These are phyloP conservation scores for Perizoma flavofasciatum DNA, from an alignment of 2,888 invertebrate genomes.

Conservation along the genomic window DNA sequence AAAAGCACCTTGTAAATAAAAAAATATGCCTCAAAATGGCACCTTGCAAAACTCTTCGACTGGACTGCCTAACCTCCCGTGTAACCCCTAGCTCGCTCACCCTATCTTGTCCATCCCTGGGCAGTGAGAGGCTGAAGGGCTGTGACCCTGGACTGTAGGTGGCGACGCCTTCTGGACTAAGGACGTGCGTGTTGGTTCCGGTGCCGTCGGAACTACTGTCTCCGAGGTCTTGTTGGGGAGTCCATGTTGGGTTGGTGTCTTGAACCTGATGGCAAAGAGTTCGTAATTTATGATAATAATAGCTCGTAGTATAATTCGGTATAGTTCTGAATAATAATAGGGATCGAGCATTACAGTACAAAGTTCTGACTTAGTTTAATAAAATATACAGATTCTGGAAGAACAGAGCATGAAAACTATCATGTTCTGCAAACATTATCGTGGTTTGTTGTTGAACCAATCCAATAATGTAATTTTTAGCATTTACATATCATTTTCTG, in stretches of 20 bases:
- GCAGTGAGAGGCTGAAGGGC: slow-evolving; percentile 90
- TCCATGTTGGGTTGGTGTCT: slow-evolving; percentile 83
- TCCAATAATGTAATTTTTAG: background rate
- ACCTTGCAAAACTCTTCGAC: slow-evolving; percentile 19
- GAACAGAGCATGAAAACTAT: too few species aligned
- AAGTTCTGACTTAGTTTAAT: too few species aligned
- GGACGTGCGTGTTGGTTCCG: slow-evolving; percentile 43
- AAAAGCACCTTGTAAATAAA: slow-evolving; percentile 2
- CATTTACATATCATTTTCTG: too few species aligned
- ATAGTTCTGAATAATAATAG: too few species aligned
- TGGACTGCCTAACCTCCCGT: slow-evolving; percentile 65
- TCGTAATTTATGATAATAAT: background rate
- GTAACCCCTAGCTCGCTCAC: slow-evolving; percentile 55
- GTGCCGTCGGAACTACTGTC: slow-evolving; percentile 84
- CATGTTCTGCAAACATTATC: too few species aligned
- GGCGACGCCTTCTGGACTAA: slow-evolving; percentile 45
- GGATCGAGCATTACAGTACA: too few species aligned
- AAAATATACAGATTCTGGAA: too few species aligned
- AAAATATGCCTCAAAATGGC: slow-evolving; percentile 6
- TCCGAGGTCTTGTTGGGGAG: slow-evolving; percentile 93
- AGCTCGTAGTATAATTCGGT: background rate
- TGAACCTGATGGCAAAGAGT: slow-evolving; percentile 33
- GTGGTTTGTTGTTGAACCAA: background rate
- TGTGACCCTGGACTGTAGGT: slow-evolving; percentile 81
- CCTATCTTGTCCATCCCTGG: slow-evolving; percentile 83